A percentile compares a stretch with the other conserved stretches of the same genome.
Evolutionary conservation across 2,113 vertebrate genomes (phyloP).

Genomic region (Sinocyclocheilus grahami): DNA sequence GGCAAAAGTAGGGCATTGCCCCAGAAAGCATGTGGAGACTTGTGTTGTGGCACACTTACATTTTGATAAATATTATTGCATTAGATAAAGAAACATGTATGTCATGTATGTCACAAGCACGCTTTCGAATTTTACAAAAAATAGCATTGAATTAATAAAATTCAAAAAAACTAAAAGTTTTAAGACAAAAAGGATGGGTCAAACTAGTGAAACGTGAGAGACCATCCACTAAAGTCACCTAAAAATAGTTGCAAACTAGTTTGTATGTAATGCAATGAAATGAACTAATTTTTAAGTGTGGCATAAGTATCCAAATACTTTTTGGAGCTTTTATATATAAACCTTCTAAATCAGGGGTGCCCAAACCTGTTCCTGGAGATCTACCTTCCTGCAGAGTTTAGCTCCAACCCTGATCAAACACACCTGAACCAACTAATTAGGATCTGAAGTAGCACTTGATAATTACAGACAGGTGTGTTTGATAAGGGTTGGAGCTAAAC

Average conservation of each 20-base stretch:
- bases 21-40: not conserved
- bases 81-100: not conserved
- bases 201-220: not conserved
- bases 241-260: not conserved
- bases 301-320: not conserved
- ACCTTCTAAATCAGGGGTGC: not conserved
- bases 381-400: no score
- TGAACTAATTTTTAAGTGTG: not conserved
- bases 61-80: not conserved
- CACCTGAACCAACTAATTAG: no score
- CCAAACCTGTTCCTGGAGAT: no score
- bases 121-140: not conserved
- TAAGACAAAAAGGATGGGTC: not conserved
- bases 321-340: not conserved
- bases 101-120: not conserved
- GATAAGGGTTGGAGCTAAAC: no score
- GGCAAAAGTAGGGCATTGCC: not conserved
- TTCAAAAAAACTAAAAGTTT: not conserved
- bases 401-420: no score
- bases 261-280: not conserved
- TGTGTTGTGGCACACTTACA: not conserved
- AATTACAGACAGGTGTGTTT: no score
- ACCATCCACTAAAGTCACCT: not conserved
- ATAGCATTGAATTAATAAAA: not conserved
- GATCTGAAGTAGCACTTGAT: no score